Evolutionary conservation across 92 coral and sea anemone genomes (phyloP).

Genomic region (Desmophyllum pertusum): DNA sequence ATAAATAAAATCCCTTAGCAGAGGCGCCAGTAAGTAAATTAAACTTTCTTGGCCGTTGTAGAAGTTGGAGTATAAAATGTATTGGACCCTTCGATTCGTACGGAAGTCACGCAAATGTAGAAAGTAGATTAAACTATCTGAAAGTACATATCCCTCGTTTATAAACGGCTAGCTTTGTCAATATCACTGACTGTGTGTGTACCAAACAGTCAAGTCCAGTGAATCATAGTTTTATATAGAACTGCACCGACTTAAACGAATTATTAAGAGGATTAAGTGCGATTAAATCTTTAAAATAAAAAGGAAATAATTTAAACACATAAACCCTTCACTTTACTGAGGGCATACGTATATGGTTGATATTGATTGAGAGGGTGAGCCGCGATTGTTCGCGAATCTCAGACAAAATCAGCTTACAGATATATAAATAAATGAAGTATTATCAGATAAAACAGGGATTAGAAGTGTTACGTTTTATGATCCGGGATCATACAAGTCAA

Average conservation of each 20-base stretch:
- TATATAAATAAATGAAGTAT: not conserved
- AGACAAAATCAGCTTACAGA: not conserved
- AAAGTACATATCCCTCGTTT: not conserved
- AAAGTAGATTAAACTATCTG: not conserved
- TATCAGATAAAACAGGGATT: not conserved
- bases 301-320: not conserved
- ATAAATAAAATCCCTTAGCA: not conserved
- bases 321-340: not conserved
- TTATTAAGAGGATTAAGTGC: not conserved
- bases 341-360: no score
- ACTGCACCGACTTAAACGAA: not conserved
- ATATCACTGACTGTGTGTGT: no score
- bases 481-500: no score
- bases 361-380: no score
- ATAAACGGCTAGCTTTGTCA: no score
- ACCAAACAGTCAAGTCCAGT: not conserved
- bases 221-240: not conserved
- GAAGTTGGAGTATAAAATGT: not conserved
- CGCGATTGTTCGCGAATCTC: no score
- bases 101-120: not conserved
- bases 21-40: not conserved
- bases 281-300: not conserved
- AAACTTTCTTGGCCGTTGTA: not conserved
- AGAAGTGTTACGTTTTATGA: no score
- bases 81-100: not conserved